Percentiles rank a stretch among this genome's conserved stretches.
These are phyloP conservation scores for Tokudaia tokunoshimensis DNA, from an alignment of 2,797 vertebrate genomes.

Conservation along the genomic window DNA sequence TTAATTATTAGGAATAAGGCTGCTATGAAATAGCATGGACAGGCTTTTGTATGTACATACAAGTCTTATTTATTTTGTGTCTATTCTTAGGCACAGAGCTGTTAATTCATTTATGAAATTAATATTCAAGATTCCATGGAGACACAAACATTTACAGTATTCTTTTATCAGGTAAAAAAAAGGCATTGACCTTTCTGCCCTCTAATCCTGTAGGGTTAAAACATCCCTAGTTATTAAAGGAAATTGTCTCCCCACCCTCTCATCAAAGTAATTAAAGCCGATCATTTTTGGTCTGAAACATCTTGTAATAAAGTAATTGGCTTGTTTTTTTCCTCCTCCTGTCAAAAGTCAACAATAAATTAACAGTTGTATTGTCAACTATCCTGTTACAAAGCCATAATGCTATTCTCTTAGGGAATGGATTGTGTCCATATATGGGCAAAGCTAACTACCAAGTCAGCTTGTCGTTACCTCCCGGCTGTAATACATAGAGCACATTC, in stretches of 20 bases:
- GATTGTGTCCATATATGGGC: not conserved
- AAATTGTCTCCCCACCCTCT: not conserved
- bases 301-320: not conserved
- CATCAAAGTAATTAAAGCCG: slow-evolving; percentile 41
- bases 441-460: slow-evolving; percentile 32
- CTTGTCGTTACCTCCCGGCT: not conserved
- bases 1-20: not conserved
- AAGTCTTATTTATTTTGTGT: not conserved
- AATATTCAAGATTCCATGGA: not conserved
- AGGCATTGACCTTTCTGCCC: not conserved
- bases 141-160: not conserved
- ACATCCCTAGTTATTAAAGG: slow-evolving; percentile 29
- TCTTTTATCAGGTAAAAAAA: not conserved
- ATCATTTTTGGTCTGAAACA: not conserved
- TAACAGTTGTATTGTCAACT: slow-evolving; percentile 25
- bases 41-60: not conserved
- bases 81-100: not conserved
- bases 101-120: slow-evolving; percentile 22
- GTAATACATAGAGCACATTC: not conserved
- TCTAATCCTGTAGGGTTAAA: not conserved
- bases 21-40: not conserved
- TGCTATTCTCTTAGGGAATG: not conserved
- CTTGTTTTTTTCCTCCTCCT: slow-evolving; percentile 25
- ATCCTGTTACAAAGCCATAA: slow-evolving; percentile 6
- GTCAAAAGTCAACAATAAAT: slow-evolving; percentile 47